Evolutionary conservation across 1,140 invertebrate species (phyloP).

Genomic region (Drosophila pandora): DNA sequence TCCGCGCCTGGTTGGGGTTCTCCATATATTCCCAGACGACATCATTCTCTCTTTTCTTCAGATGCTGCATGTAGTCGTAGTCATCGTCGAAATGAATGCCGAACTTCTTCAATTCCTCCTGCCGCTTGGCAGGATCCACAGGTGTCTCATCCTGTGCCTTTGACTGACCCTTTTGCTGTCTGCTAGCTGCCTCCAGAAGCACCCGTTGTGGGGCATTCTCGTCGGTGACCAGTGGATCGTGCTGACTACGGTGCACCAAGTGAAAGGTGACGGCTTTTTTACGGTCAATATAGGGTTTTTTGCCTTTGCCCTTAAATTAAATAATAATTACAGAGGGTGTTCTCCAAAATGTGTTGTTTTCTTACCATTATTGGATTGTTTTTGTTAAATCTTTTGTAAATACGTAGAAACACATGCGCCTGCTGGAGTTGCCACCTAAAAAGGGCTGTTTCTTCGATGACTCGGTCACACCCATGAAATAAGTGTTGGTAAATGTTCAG

Average conservation of each 20-base stretch:
- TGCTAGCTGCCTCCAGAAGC: slow-evolving; percentile 85
- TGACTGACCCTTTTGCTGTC: slow-evolving; percentile 53
- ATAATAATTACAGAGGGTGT: neutral
- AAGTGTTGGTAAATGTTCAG: neutral
- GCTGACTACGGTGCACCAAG: slow-evolving; percentile 95
- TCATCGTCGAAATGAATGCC: slow-evolving; percentile 98
- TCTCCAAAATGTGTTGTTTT: neutral
- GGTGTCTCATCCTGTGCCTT: slow-evolving; percentile 29
- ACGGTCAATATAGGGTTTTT: slow-evolving; percentile 96
- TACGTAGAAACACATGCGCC: slow-evolving; percentile 37
- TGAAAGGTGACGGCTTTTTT: slow-evolving; percentile 96
- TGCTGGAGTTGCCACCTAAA: slow-evolving; percentile 7
- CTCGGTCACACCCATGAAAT: neutral
- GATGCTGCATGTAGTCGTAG: slow-evolving; percentile 97
- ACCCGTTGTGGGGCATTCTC: slow-evolving; percentile 94
- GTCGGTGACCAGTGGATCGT: slow-evolving; percentile 94
- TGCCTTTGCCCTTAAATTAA: slow-evolving; percentile 86
- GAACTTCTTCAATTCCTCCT: slow-evolving; percentile 93
- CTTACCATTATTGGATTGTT: slow-evolving; percentile 36
- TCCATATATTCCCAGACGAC: slow-evolving; percentile 82
- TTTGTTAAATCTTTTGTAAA: slow-evolving; percentile 33
- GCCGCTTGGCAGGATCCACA: slow-evolving; percentile 85
- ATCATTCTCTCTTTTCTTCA: slow-evolving; percentile 87
- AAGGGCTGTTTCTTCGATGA: neutral
- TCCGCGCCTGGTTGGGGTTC: slow-evolving; percentile 75